A percentile compares a stretch with the other conserved stretches of the same genome.
These are phyloP conservation scores for Timema podura DNA, from an alignment of 2,888 invertebrate species.

Conservation along the genomic window DNA sequence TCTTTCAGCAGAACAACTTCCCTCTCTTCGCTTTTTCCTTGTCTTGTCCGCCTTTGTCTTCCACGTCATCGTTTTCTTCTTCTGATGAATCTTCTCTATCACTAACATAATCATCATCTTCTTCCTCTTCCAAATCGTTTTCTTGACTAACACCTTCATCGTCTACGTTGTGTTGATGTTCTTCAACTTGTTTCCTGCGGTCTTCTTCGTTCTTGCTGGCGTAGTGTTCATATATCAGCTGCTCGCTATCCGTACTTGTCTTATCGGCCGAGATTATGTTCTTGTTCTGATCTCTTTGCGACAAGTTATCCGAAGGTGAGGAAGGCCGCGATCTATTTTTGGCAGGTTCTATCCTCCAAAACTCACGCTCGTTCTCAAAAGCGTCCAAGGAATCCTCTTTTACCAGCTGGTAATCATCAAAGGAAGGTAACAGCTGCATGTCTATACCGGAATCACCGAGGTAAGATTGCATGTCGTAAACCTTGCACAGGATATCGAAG, in stretches of 20 bases:
- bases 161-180: background rate
- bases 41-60: conserved; percentile 29
- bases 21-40: background rate
- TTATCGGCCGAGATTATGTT: conserved; percentile 18
- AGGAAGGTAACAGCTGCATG: conserved; percentile 31
- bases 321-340: conserved; percentile 3
- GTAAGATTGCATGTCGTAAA: conserved; percentile 48
- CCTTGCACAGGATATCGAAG: conserved; percentile 58
- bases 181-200: background rate
- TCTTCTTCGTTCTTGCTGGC: background rate
- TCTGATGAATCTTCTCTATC: background rate
- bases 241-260: conserved; percentile 17
- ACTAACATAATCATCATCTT: background rate
- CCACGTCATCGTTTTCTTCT: conserved; percentile 28
- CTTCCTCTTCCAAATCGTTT: background rate
- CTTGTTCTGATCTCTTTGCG: conserved; percentile 18
- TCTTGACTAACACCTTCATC: background rate
- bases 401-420: background rate
- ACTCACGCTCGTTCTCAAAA: conserved; percentile 16
- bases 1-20: conserved; percentile 6
- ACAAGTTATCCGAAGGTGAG: conserved; percentile 17
- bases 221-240: conserved; percentile 12
- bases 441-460: conserved; percentile 39
- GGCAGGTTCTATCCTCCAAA: conserved; percentile 25
- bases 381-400: conserved; percentile 13